phyloP scores from a whole-genome alignment of 1,140 invertebrate genomes.

The Drosophila auraria region DNA sequence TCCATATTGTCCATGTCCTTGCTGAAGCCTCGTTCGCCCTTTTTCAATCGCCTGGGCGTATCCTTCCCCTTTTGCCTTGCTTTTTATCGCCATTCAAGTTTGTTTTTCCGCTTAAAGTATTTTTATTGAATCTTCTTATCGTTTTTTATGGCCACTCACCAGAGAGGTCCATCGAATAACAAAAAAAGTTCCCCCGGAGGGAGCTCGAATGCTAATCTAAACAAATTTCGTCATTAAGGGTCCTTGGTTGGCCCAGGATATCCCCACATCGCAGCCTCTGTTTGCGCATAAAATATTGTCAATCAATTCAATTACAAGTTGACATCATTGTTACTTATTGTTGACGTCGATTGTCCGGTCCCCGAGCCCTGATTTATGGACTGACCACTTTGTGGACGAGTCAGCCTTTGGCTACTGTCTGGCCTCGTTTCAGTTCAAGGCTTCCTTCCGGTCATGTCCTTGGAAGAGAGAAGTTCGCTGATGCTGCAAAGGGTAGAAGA shows the following conservation, averaged over 20 bases:
- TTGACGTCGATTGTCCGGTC: slow-evolving; percentile 76
- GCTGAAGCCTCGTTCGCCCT: slow-evolving; percentile 8
- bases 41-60: slow-evolving; percentile 62
- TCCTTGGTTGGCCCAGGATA: slow-evolving; percentile 19
- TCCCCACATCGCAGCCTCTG: slow-evolving; percentile 16
- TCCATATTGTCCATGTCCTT: slow-evolving; percentile 61
- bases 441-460: slow-evolving; percentile 4
- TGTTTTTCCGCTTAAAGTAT: slow-evolving; percentile 85
- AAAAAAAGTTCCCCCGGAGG: neutral
- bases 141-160: slow-evolving; percentile 78
- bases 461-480: neutral
- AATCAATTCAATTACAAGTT: slow-evolving; percentile 85
- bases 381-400: slow-evolving; percentile 19
- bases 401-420: neutral
- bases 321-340: slow-evolving; percentile 84
- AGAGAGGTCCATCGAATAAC: slow-evolving; percentile 48
- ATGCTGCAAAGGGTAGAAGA: too few relatives aligned
- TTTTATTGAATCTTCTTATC: slow-evolving; percentile 83
- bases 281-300: slow-evolving; percentile 83
- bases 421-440: slow-evolving; percentile 7
- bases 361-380: slow-evolving; percentile 42
- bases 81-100: slow-evolving; percentile 79
- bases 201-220: slow-evolving; percentile 81
- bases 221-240: slow-evolving; percentile 82
- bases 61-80: neutral